Conservation (phyloP, 2,113 vertebrate species). For the Hippocampus guttulatus region DNA sequence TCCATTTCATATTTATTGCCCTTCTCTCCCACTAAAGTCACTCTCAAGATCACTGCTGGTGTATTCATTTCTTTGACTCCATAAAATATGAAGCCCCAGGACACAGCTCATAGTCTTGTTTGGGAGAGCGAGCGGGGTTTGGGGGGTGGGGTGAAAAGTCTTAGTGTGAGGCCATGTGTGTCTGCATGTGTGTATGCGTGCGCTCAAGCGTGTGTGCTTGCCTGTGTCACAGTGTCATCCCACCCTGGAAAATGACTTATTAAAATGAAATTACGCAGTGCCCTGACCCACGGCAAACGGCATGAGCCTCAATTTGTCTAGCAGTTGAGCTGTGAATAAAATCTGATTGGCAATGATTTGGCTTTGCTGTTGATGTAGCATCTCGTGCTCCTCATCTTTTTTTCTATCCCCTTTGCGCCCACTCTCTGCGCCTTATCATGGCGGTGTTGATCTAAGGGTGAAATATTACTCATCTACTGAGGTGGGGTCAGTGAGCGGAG, state of each 20-base stretch:
- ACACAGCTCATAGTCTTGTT: constrained; percentile 50
- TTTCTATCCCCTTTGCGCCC: constrained; percentile 24
- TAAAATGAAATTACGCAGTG: constrained; percentile 74
- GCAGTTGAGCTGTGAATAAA: constrained; percentile 79
- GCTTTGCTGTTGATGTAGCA: constrained; percentile 70
- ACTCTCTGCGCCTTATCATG: constrained; percentile 20
- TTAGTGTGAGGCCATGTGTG: constrained; percentile 30
- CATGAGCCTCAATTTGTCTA: constrained; percentile 76
- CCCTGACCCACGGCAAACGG: constrained; percentile 75
- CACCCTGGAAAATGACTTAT: constrained; percentile 74
- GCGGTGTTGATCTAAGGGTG: constrained; percentile 62
- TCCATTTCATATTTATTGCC: constrained; percentile 27
- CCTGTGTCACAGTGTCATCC: constrained; percentile 63
- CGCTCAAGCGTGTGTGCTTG: constrained; percentile 40
- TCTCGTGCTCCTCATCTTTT: constrained; percentile 50
- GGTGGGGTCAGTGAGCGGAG: constrained; percentile 57
- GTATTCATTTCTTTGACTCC: constrained; percentile 56
- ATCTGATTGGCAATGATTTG: constrained; percentile 79
- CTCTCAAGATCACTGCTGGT: constrained; percentile 41
- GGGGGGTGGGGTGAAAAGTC: constrained; percentile 5
- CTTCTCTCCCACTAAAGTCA: constrained; percentile 48
- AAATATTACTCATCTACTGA: constrained; percentile 64
- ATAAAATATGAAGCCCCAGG: constrained; percentile 50
- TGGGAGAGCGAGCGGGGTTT: constrained; percentile 31
- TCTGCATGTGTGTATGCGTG: constrained; percentile 20